These are phyloP conservation scores for Phoxinus phoxinus DNA, from an alignment of 2,113 vertebrate species.

Conservation along the genomic window DNA sequence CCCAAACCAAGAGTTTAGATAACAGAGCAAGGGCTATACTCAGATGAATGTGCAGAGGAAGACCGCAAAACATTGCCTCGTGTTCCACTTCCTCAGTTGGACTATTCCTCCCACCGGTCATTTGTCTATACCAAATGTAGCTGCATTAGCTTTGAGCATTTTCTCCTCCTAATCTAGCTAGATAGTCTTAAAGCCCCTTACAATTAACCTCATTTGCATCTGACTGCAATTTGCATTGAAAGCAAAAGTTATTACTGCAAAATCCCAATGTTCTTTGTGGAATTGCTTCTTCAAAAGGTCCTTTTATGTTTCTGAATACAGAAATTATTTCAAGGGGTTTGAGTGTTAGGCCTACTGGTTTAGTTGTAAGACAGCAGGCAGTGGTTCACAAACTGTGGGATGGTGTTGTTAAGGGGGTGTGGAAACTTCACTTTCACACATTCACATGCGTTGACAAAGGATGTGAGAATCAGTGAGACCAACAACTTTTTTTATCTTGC, in stretches of 20 bases:
- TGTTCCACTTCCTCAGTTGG: not conserved
- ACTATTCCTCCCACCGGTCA: not conserved
- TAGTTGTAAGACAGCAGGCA: not conserved
- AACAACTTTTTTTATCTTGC: not conserved
- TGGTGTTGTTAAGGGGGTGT: not conserved
- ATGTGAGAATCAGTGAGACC: not conserved
- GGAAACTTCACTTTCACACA: not conserved
- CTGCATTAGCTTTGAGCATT: not conserved
- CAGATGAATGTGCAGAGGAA: conserved; percentile 4
- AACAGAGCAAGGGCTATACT: conserved; percentile 22
- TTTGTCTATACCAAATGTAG: not conserved
- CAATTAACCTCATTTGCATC: conserved; percentile 9
- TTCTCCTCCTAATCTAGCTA: not conserved
- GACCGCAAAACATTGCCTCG: conserved; percentile 4
- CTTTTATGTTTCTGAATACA: not conserved
- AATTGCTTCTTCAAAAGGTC: not conserved
- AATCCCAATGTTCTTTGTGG: not conserved
- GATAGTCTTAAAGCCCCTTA: not conserved
- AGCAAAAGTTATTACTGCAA: not conserved
- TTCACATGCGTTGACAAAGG: not conserved
- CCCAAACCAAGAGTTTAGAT: conserved; percentile 42
- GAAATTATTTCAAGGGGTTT: not conserved
- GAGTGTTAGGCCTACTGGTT: not conserved
- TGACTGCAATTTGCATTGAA: conserved; percentile 3
- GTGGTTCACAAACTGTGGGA: not conserved